Conservation (phyloP, 2,888 invertebrate genomes). For the Blomia tropicalis region DNA sequence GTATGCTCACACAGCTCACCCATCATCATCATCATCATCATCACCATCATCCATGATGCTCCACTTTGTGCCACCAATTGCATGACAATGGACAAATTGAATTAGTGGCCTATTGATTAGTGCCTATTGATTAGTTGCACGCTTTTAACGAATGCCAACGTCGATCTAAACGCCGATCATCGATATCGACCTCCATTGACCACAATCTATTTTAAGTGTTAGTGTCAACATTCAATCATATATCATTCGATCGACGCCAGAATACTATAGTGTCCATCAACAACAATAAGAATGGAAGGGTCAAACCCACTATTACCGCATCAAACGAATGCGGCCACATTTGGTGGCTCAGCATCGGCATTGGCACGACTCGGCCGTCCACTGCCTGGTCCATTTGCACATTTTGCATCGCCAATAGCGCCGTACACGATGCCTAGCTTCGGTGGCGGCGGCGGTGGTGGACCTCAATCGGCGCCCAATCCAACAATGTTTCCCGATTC, state of each 20-base stretch:
- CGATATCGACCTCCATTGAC: too few species aligned
- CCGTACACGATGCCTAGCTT: conserved; percentile 29
- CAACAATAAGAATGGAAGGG: too few species aligned
- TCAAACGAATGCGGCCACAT: conserved; percentile 19
- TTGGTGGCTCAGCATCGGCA: conserved; percentile 24
- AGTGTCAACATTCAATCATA: neutral
- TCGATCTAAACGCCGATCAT: too few species aligned
- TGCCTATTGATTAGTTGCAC: neutral
- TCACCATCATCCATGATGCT: too few species aligned
- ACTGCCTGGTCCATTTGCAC: conserved; percentile 30
- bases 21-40: too few species aligned
- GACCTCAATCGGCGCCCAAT: neutral
- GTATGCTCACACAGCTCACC: too few species aligned
- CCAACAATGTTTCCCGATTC: neutral
- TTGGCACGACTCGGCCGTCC: conserved; percentile 29
- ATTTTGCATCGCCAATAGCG: conserved; percentile 30
- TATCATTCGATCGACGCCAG: too few species aligned
- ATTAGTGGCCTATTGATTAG: too few species aligned
- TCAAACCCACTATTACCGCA: conserved; percentile 20
- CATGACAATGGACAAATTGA: neutral
- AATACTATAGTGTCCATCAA: too few species aligned
- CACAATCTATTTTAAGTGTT: neutral
- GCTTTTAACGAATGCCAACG: too few species aligned
- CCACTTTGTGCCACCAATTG: too few species aligned
- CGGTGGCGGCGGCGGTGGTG: neutral